Evolutionary conservation across 2,113 vertebrate species (phyloP), one percentile per base, ranked within the genome.

Genomic region (Leucosticte australis): DNA sequence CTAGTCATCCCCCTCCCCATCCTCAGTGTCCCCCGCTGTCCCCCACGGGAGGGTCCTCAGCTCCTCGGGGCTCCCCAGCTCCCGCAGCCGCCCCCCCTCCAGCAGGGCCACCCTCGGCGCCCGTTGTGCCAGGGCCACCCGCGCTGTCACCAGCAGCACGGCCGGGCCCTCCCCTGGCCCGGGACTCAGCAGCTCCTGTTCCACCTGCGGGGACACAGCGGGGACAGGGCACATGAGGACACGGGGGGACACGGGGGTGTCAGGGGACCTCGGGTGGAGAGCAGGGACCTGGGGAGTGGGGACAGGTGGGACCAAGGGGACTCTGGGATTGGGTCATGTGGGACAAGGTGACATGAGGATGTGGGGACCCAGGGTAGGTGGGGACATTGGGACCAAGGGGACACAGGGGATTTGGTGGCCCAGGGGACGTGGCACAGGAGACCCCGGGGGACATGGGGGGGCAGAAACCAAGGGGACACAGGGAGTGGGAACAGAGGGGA

Each of bases 221-320:
- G 35, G 15, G 15, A 12, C 60, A 56, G 35, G 50, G 35, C 18
- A 23, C 33, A 13, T 1, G 31, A 6, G 69, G 41, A 49, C 42
- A 39, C 1, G 1, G 10, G 22, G 42, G 26, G 20, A n/a, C 4
- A 5, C 1, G 31, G 26, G 20, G 30, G 12, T 24, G 15, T 13
- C 27, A 27, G 26, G 37, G 16, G n/a, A 12, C 11, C 8, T 26
- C 16, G 44, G 31, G 42, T 7, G 41, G 41, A 12, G 7, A 46
- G 24, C 41, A 74, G 22, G 21, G 53, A 31, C 9, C 21, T 15
- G 11, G 13, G 31, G 10, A 35, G 8, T 20, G 39, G n/a, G n/a
- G 49, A 47, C 41, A 16, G 3, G 22, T 4, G 56, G 23, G 52
- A 17, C 24, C n/a, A 20, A 6, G 10, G 15, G 30, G 13, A 26